These are phyloP conservation scores for Diuraphis noxia DNA, from an alignment of 1,140 invertebrate species.

Conservation along the genomic window DNA sequence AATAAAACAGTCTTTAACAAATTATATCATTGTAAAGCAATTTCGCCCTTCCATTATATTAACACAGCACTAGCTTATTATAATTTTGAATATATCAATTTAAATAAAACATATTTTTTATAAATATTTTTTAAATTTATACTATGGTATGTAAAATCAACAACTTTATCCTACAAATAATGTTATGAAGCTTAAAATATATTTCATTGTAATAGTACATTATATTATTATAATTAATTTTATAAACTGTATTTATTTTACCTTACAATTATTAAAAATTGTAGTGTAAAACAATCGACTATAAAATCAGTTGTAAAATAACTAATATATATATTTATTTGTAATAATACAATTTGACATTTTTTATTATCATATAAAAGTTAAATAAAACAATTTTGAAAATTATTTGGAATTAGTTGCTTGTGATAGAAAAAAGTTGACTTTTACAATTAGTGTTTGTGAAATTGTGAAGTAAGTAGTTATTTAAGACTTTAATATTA, in stretches of 20 bases:
- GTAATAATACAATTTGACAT: neutral
- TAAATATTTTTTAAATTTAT: neutral
- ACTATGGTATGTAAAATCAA: neutral
- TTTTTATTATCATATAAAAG: neutral
- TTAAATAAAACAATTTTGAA: neutral
- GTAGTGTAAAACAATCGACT: neutral
- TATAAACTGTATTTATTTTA: neutral
- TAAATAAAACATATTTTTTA: neutral
- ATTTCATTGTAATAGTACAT: neutral
- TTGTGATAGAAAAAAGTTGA: neutral
- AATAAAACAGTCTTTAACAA: neutral
- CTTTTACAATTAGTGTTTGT: neutral
- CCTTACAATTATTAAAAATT: neutral
- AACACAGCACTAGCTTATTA: conserved; percentile 22
- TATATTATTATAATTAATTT: neutral
- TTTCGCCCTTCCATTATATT: neutral
- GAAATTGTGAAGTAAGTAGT: neutral
- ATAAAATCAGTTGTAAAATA: neutral
- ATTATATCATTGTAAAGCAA: neutral
- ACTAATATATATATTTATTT: neutral
- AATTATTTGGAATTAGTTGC: neutral
- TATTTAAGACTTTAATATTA: neutral
- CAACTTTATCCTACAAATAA: neutral
- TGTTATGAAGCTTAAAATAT: neutral
- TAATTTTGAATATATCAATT: neutral